Base-by-base conservation (phyloP, 1,140 invertebrate species). In the Drosophila truncata region DNA sequence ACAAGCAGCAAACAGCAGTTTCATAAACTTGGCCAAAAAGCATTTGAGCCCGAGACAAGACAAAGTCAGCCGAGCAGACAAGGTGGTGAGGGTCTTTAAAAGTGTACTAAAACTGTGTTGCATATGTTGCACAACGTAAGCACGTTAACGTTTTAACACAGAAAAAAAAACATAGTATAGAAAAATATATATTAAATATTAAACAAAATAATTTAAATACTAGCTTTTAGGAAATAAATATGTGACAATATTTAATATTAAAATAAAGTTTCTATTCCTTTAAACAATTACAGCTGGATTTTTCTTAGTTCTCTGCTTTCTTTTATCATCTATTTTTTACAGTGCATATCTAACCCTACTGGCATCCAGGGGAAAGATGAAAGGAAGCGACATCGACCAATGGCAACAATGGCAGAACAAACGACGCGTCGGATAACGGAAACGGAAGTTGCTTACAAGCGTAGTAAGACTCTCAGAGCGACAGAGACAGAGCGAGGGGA, bases 371-470 rank as follows among this genome's bases (percentile, higher is more conserved):
- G 42, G 57, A 33, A 55, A n/a, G 72, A 55, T 54, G 55, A 49
- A 42, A 49, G 71, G 27, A 27, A 52, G 44, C 62, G 29, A 18
- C 39, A 65, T 46, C 49, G 61, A 50, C 55, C 73, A 72, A 59
- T 63, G 60, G 67, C 82, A 87, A 77, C 82, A 88, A 83, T 79
- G 83, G 37, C 47, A 79, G 71, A 74, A 85, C 83, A 81, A 78
- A 82, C 67, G 69, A 75, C 74, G 83, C 82, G 79, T 80, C 83
- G 80, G 77, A 80, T 84, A 87, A 80, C 71, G 83, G 84, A 87
- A 87, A 80, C 83, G 83, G 83, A 87, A 88, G 76, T 84, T 87
- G 83, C 80, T 87, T 77, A 88, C 83, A 88, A 80, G 76, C 72
- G 65, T 78, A 66, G 31, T 66, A 77, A 71, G 54, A 44, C 35